Base-by-base conservation (phyloP, 2,113 vertebrate genomes). In the Lepus timidus region DNA sequence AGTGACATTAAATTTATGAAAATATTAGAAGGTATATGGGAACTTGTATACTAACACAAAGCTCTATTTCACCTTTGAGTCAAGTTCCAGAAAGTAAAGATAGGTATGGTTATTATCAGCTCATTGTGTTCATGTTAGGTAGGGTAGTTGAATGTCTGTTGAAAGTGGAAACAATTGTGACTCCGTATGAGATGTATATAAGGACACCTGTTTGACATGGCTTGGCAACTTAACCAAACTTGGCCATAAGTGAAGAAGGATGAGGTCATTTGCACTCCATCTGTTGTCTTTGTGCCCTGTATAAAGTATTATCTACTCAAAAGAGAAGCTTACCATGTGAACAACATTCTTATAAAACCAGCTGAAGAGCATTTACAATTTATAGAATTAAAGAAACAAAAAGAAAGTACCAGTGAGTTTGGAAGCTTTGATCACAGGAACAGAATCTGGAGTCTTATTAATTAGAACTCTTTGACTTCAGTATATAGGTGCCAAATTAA, bases 211-310 rank as follows among this genome's bases (percentile, higher is more conserved):
- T 80, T 80, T 90, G 93, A 68, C 85, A 83, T 4, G 62, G 29
- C 20, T 95, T 91, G 88, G 75, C 91, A 96, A 62, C 80, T 73
- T 94, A 52, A 78, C 65, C 4, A 0, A 16, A 29, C 58, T 92
- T 97, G 95, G 95, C 93, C 79, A 29, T 13, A 29, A 29, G 58
- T 61, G 79, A 73, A 71, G 88, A 90, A 93, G 76, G 78, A 94
- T 96, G 95, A 96, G 74, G 79, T 97, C 85, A 96, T 97, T 96
- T 88, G 65, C 95, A 89, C 68, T 61, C 92, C 90, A 95, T 97
- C 96, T 97, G 95, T 92, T 71, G 62, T 73, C 29, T 85, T 75
- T 51, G 74, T 64, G 79, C 71, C 78, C 87, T 71, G 44, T 52
- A 27, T 78, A 74, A 92, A 87, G 91, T 96, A 90, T 71, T 91